Percentiles rank a stretch among this genome's conserved stretches.
Conservation (phyloP, 2,797 vertebrate species). For the Paedocypris micromegethes region DNA sequence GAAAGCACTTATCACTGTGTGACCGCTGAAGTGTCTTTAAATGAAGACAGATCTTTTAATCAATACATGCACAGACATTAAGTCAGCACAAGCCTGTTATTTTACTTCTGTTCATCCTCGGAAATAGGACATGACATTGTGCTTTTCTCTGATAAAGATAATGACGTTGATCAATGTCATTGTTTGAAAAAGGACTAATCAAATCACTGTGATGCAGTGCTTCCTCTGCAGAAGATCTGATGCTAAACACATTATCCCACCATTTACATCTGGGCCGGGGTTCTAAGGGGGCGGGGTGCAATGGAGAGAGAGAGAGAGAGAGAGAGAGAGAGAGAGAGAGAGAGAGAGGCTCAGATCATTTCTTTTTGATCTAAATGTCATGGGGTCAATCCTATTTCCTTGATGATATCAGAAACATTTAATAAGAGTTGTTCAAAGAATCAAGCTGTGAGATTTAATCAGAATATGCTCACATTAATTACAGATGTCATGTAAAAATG, state of each 20-base stretch:
- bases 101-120: conserved; percentile 43
- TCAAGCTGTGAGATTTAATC: background rate
- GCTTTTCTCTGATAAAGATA: conserved; percentile 45
- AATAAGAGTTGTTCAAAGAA: conserved; percentile 1
- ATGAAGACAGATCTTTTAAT: conserved; percentile 15
- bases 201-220: conserved; percentile 48
- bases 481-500: background rate
- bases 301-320: conserved; percentile 16
- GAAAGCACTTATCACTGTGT: background rate
- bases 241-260: conserved; percentile 55
- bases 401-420: conserved; percentile 12
- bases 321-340: conserved; percentile 18
- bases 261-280: conserved; percentile 49
- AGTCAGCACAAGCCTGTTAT: conserved; percentile 15
- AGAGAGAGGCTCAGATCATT: conserved; percentile 3
- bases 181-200: conserved; percentile 54
- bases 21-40: background rate
- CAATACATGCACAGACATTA: conserved; percentile 5
- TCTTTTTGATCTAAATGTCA: conserved; percentile 42
- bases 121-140: conserved; percentile 41
- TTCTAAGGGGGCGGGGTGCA: no score
- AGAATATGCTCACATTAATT: background rate
- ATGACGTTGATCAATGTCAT: conserved; percentile 55
- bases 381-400: conserved; percentile 12
- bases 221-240: conserved; percentile 52